Evolutionary conservation across 23 tunicate genomes (phyloP), one percentile per base, ranked within the genome.

Genomic region (Pegea sp.): DNA sequence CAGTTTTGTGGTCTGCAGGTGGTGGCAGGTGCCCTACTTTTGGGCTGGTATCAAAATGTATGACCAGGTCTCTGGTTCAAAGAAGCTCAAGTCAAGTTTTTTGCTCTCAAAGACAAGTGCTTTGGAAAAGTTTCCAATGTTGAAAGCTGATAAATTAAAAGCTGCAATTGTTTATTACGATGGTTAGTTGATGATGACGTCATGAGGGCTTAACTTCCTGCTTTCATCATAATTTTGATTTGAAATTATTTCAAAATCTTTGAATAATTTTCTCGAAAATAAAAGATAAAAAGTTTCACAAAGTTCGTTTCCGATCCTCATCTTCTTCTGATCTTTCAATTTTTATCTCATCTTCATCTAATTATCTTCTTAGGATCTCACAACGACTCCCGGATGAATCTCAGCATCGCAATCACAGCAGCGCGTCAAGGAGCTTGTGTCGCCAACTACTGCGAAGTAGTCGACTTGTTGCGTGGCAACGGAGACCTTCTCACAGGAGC

Each of bases 131-230:
- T 84, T 84, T 67, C 95, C 95, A 1, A 84, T 84, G 95, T 44
- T 84, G 0, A 84, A 84, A 57, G 54, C 57, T 31, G 95, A 84
- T 21, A 84, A 84, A 50, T 53, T 84, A 30, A 84, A 84, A 52
- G 95, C 70, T 48, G 80, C 95, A 0, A 84, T 84, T 56, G 95
- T 84, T 2, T 84, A 84, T 59, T 84, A 84, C 58, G 95, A 84
- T 44, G 95, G 95, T 73, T 53, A 53, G 72, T 58, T 24, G 21
- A 16, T n/a, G n/a, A n/a, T n/a, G n/a, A n/a, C n/a, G n/a, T n/a
- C n/a, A n/a, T n/a, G n/a, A n/a, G n/a, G n/a, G n/a, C n/a, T n/a
- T n/a, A n/a, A n/a, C n/a, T n/a, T n/a, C n/a, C n/a, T n/a, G n/a
- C n/a, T n/a, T n/a, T n/a, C n/a, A n/a, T n/a, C n/a, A n/a, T n/a